Base-by-base conservation (phyloP, 1,140 invertebrate genomes). In the Orchesella cincta region DNA sequence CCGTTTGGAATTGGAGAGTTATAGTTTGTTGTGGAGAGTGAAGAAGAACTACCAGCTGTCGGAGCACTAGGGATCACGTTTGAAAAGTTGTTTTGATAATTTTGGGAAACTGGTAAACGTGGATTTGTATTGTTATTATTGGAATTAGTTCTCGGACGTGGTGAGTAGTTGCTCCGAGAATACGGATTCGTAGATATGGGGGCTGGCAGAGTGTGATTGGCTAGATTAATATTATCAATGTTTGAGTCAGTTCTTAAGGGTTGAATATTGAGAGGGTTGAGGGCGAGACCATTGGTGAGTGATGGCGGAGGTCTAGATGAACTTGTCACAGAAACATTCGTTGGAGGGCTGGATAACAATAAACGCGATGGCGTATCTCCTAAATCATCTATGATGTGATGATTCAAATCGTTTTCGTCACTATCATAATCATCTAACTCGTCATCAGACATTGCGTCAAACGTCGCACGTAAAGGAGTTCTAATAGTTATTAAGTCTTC, bases 91-190 rank as follows among this genome's bases (percentile, higher is more conserved):
- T 31, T 46, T 28, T 36, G 34, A 73, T 12, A 8, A 33, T 36
- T 71, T 5, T 28, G 34, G 31, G 67, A 71, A 29, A 36, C 16
- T 14, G 71, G 36, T 73, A 73, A 62, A 14, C 33, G 18, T 16
- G 76, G 28, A 23, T 52, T 67, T 64, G 76, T 73, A 57, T 78
- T 62, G 36, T 74, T 74, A 70, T 78, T 78, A 34, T 74, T 78
- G 54, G 73, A 74, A 29, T 74, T 74, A 29, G 76, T 77, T 54
- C 23, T 29, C 26, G 29, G 46, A 73, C 35, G 46, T 23, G 76
- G 20, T 26, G 52, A 51, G n/a, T 64, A 36, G 33, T 72, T 77
- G 70, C 39, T 67, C 12, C 31, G 26, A 57, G 52, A 57, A 23
- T 14, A 31, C 67, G 67, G 29, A 71, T 36, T 31, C 5, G 67